Conservation (phyloP, 2,888 invertebrate genomes). For the Chrysopilus asiliformis region DNA sequence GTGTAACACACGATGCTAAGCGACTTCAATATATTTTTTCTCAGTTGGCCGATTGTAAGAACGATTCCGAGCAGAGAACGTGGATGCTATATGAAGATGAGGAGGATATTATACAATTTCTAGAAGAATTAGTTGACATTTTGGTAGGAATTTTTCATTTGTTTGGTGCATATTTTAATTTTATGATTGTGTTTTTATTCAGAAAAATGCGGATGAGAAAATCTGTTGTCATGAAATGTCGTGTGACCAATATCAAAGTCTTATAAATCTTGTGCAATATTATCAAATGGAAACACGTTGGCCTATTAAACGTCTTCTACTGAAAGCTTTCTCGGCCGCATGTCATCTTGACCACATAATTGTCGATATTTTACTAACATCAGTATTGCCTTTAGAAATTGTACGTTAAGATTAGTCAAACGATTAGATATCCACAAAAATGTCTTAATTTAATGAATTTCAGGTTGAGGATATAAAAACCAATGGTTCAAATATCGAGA, state of each 20-base stretch:
- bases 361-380: constrained; percentile 69
- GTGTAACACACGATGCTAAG: constrained; percentile 66
- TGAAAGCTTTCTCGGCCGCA: constrained; percentile 78
- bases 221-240: constrained; percentile 75
- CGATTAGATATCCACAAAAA: neutral
- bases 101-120: constrained; percentile 69
- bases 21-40: constrained; percentile 70
- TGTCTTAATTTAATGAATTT: constrained; percentile 34
- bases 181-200: constrained; percentile 21
- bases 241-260: constrained; percentile 69
- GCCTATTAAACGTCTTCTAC: constrained; percentile 66
- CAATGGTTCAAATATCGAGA: constrained; percentile 62
- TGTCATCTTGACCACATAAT: constrained; percentile 73
- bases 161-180: neutral
- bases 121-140: constrained; percentile 69
- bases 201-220: constrained; percentile 86
- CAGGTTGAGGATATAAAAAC: constrained; percentile 58
- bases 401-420: constrained; percentile 44
- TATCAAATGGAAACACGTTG: constrained; percentile 93
- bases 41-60: constrained; percentile 76
- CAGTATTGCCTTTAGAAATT: constrained; percentile 80
- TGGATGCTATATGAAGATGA: constrained; percentile 95
- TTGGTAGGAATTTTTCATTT: constrained; percentile 43
- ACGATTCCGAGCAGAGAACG: constrained; percentile 88
- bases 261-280: constrained; percentile 76